Conservation (phyloP, 2,113 vertebrate genomes). For the Rutilus rutilus region DNA sequence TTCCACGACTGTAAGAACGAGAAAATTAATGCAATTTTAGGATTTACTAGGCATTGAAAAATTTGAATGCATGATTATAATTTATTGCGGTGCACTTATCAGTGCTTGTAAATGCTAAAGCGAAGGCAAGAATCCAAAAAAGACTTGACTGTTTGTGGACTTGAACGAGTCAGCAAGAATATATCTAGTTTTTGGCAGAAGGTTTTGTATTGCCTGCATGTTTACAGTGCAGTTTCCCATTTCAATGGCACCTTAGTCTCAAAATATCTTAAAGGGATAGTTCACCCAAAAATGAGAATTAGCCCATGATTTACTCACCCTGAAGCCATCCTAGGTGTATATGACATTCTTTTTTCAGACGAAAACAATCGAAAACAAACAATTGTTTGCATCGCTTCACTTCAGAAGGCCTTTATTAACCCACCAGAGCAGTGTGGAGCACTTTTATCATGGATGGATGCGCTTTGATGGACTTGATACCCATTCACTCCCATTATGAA, state of each 20-base stretch:
- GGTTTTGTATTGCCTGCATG: neutral
- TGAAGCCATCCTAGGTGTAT: no score
- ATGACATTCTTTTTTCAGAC: no score
- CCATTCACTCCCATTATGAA: no score
- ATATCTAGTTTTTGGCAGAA: neutral
- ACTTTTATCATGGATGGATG: no score
- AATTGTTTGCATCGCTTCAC: no score
- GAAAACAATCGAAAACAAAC: no score
- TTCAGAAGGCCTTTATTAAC: no score
- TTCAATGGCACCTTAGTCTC: neutral
- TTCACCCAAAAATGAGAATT: no score
- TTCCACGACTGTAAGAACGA: constrained; percentile 82
- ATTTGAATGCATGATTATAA: neutral
- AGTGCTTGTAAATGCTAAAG: neutral
- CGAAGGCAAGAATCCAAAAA: neutral
- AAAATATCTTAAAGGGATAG: neutral
- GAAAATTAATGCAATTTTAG: neutral
- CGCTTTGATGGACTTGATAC: no score
- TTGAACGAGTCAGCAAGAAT: neutral
- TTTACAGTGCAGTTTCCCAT: neutral
- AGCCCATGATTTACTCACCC: no score
- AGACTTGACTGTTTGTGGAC: neutral
- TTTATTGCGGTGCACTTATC: neutral
- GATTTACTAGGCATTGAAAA: neutral
- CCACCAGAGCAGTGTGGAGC: no score